phyloP scores from a whole-genome alignment of 2,888 invertebrate species.

The Lysandra bellargus region DNA sequence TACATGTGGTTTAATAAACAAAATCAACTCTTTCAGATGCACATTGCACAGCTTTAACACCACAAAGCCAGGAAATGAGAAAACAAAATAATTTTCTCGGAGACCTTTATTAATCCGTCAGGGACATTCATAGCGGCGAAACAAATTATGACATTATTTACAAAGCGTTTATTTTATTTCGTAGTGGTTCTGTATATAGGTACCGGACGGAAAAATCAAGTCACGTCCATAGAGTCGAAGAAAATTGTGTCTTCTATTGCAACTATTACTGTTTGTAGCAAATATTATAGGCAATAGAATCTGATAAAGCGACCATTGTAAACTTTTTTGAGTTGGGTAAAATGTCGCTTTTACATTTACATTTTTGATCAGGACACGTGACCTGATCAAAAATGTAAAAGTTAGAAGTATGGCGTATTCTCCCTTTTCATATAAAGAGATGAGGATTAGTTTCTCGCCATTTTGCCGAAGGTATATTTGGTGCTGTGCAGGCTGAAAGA shows the following conservation, averaged over 20 bases:
- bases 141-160: constrained; percentile 14
- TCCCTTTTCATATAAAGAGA: too few species aligned
- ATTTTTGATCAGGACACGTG: too few species aligned
- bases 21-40: background rate
- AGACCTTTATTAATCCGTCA: constrained; percentile 2
- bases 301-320: too few species aligned
- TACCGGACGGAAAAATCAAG: constrained; percentile 37
- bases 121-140: constrained; percentile 7
- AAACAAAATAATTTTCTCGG: constrained; percentile 3
- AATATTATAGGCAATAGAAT: too few species aligned
- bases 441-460: too few species aligned
- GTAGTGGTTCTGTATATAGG: constrained; percentile 32
- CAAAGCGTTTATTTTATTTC: constrained; percentile 30
- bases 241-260: constrained; percentile 36
- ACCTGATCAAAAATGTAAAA: too few species aligned
- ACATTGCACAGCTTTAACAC: background rate
- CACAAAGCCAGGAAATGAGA: constrained; percentile 9
- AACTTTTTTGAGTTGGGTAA: too few species aligned
- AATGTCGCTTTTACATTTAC: too few species aligned
- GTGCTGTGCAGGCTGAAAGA: too few species aligned
- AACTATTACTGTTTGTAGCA: constrained; percentile 15
- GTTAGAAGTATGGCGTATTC: too few species aligned
- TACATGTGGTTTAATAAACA: background rate
- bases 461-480: too few species aligned
- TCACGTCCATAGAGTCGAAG: constrained; percentile 38